Evolutionary conservation across 2,888 invertebrate species (phyloP), one percentile per base, ranked within the genome.

Genomic region (Callosobruchus maculatus): DNA sequence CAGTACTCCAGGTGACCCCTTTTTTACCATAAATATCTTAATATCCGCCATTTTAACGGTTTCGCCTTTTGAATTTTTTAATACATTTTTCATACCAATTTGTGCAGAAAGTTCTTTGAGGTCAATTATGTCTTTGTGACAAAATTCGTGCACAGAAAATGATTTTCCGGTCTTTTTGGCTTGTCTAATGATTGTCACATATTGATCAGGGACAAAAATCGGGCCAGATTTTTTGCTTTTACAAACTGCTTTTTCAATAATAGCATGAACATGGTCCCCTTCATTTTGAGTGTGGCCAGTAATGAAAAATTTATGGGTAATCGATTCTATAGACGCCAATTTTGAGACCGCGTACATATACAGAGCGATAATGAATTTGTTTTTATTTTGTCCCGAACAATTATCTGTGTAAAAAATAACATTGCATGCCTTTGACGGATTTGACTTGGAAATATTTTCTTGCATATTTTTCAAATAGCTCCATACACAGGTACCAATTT

Each of bases 401-500:
- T 77, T 77, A 68, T 77, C 77, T 3, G 70, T 73, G 71, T 76
- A 77, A 69, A 77, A 76, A 21, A 75, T 74, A 21, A 77, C 31
- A 21, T 77, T 70, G 22, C 73, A 72, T 21, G 22, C 74, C 71
- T 70, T 7, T 22, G 22, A 2, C 22, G 49, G 73, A 31, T 72
- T 72, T n/a, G 67, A n/a, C n/a, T n/a, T n/a, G n/a, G n/a, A 30
- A 9, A 20, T 20, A 67, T 71, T 73, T 67, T 72, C 20, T 21
- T 70, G n/a, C 13, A 49, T 22, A n/a, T 71, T 71, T 20, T 73
- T 70, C 22, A 74, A 30, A 70, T 72, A 78, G 20, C 72, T 21
- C 30, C 49, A 74, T 18, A 79, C 70, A 71, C 79, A 79, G 66
- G 72, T 69, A 67, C 77, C 76, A 73, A 82, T 81, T 80, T 83